Conservation (phyloP, 2,888 invertebrate species). For the Bombyx huttoni region DNA sequence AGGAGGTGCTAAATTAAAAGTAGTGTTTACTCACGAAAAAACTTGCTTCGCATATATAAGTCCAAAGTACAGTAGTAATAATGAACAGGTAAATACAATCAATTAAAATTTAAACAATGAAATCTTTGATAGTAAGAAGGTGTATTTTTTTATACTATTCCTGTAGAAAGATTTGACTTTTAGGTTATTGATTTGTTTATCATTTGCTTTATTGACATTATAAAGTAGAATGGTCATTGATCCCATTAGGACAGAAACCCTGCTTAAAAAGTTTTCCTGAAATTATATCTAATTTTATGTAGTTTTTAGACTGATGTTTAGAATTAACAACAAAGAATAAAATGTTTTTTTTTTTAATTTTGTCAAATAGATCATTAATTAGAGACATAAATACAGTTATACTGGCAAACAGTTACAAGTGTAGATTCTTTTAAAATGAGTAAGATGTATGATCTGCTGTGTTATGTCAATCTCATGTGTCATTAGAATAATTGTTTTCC, state of each 20-base stretch:
- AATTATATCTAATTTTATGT: too few relatives aligned
- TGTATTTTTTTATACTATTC: background rate
- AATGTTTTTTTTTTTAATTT: too few relatives aligned
- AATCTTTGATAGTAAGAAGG: background rate
- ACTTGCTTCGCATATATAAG: slow-evolving; percentile 60
- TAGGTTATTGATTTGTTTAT: background rate
- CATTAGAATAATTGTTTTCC: too few relatives aligned
- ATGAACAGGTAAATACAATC: slow-evolving; percentile 41
- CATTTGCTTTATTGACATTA: background rate
- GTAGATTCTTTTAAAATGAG: too few relatives aligned
- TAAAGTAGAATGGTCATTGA: background rate
- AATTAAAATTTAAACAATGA: background rate
- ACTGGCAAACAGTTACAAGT: too few relatives aligned
- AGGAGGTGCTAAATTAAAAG: slow-evolving; percentile 50
- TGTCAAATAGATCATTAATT: too few relatives aligned
- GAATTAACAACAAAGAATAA: too few relatives aligned
- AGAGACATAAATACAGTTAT: too few relatives aligned
- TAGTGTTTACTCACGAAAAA: slow-evolving; percentile 46
- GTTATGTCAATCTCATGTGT: too few relatives aligned
- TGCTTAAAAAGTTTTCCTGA: too few relatives aligned
- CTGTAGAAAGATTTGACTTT: background rate
- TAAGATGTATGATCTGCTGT: too few relatives aligned
- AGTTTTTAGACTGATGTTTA: too few relatives aligned
- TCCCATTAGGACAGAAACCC: background rate
- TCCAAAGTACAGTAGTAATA: slow-evolving; percentile 55